Percentiles rank a stretch among this genome's conserved stretches.
phyloP scores from a whole-genome alignment of 2,888 invertebrate species.

The Maniola hyperantus region DNA sequence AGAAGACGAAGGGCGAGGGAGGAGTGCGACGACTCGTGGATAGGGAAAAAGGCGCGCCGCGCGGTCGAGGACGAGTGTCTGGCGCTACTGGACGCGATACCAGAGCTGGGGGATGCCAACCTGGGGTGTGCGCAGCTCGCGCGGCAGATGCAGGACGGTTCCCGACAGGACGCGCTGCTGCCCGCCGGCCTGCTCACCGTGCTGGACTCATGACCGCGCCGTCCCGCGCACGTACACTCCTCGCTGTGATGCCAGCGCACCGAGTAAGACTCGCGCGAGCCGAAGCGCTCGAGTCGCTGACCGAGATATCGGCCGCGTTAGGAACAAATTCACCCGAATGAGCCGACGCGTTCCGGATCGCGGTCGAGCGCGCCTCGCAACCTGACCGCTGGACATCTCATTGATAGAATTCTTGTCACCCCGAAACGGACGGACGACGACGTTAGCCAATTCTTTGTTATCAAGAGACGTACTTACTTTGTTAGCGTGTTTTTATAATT shows the following conservation, averaged over 20 bases:
- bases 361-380: conserved; percentile 43
- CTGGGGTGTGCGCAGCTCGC: conserved; percentile 77
- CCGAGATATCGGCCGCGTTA: conserved; percentile 55
- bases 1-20: conserved; percentile 70
- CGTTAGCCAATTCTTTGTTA: conserved; percentile 74
- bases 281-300: conserved; percentile 60
- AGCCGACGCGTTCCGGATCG: conserved; percentile 44
- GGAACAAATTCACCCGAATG: conserved; percentile 42
- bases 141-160: conserved; percentile 61
- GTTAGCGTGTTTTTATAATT: conserved; percentile 75
- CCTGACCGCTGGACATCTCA: conserved; percentile 43
- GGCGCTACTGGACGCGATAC: conserved; percentile 75
- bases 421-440: conserved; percentile 62
- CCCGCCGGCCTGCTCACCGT: conserved; percentile 73
- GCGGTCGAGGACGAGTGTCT: conserved; percentile 77
- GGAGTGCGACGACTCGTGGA: conserved; percentile 77
- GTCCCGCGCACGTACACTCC: conserved; percentile 64
- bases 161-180: conserved; percentile 69
- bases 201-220: conserved; percentile 80
- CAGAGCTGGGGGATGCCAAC: conserved; percentile 76
- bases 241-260: conserved; percentile 67
- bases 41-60: conserved; percentile 73
- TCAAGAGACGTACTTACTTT: conserved; percentile 77
- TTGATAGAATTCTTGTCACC: conserved; percentile 58
- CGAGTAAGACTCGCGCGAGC: conserved; percentile 57